Percentiles rank a stretch among this genome's conserved stretches.
These are phyloP conservation scores for Oncorhynchus kisutch DNA, from an alignment of 2,113 vertebrate species.

Conservation along the genomic window DNA sequence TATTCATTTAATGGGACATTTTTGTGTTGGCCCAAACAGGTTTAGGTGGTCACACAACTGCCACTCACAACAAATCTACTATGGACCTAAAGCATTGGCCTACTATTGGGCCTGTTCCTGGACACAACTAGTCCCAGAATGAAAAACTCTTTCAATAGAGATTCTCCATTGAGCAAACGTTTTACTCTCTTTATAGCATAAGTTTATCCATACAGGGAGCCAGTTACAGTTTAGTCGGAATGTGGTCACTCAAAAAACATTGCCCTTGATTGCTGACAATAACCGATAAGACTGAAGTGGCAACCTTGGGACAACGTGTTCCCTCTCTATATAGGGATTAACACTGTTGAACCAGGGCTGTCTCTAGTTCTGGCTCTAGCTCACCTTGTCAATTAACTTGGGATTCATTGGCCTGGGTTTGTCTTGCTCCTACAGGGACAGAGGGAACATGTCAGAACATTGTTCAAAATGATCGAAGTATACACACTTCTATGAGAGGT, in stretches of 20 bases:
- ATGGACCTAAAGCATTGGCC: too few relatives aligned
- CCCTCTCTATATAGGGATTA: constrained; percentile 40
- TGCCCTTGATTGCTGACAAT: constrained; percentile 52
- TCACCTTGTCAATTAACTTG: constrained; percentile 68
- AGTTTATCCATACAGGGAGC: neutral
- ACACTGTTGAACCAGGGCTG: constrained; percentile 26
- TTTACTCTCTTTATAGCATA: neutral
- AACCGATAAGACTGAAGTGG: constrained; percentile 40
- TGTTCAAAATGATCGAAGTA: neutral
- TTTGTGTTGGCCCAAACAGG: neutral
- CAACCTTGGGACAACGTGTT: constrained; percentile 12
- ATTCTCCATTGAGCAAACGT: too few relatives aligned
- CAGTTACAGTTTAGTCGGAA: constrained; percentile 61
- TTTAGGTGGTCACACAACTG: neutral
- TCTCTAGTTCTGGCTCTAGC: constrained; percentile 40
- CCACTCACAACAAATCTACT: neutral
- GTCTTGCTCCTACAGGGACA: constrained; percentile 43
- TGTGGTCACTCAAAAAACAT: constrained; percentile 58
- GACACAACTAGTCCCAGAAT: too few relatives aligned
- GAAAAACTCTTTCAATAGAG: too few relatives aligned
- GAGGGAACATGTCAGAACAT: constrained; percentile 25
- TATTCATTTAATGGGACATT: neutral
- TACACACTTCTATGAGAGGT: neutral
- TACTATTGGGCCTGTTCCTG: too few relatives aligned
- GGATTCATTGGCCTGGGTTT: constrained; percentile 56